phyloP scores from a whole-genome alignment of 2,797 vertebrate species.

The Podarcis siculus region DNA sequence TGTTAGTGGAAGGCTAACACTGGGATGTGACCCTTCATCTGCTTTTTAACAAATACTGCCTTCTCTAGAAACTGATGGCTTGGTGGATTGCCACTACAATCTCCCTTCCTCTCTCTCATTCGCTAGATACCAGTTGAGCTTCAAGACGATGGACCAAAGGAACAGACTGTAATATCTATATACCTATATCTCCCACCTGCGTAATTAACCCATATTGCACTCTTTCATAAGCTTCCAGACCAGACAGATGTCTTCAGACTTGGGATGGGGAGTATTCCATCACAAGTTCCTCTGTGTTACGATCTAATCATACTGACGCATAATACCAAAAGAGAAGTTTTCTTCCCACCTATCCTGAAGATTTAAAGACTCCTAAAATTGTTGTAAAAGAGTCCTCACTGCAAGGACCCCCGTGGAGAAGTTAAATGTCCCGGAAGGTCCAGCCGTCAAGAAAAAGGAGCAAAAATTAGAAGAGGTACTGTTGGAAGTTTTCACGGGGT shows the following conservation, averaged over 20 bases:
- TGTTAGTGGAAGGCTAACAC: background rate
- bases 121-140: conserved; percentile 66
- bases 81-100: background rate
- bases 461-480: background rate
- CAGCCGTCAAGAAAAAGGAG: background rate
- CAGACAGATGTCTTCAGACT: conserved; percentile 12
- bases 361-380: background rate
- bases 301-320: background rate
- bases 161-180: background rate
- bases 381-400: background rate
- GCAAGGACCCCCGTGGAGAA: background rate
- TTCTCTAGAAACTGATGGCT: background rate
- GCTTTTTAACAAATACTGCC: background rate
- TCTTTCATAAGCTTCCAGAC: conserved; percentile 26
- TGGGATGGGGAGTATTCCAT: background rate
- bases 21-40: too few species aligned
- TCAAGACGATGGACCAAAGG: conserved; percentile 14
- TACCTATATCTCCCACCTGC: too few species aligned
- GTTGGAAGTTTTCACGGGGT: background rate
- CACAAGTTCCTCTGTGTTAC: conserved; percentile 6
- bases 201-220: background rate
- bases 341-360: background rate
- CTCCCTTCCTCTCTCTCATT: conserved; percentile 1
- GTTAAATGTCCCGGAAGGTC: background rate
- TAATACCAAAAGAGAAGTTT: background rate